A percentile compares a stretch with the other conserved stretches of the same genome.
These are phyloP conservation scores for Synergus gifuensis DNA, from an alignment of 2,888 invertebrate genomes.

Conservation along the genomic window DNA sequence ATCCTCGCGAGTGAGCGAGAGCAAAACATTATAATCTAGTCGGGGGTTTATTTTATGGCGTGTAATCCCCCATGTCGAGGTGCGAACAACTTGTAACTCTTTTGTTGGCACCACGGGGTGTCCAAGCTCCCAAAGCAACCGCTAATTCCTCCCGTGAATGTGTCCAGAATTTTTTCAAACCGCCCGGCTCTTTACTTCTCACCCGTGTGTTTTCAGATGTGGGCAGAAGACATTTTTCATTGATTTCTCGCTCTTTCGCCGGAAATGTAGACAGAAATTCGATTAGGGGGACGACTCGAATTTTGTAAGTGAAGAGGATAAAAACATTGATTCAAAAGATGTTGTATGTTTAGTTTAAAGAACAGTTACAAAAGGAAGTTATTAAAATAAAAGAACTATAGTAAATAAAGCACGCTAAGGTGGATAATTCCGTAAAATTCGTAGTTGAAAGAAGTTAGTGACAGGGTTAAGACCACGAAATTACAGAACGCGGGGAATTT, in stretches of 20 bases:
- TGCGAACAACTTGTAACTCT: conserved; percentile 76
- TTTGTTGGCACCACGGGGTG: conserved; percentile 74
- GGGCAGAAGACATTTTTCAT: conserved; percentile 38
- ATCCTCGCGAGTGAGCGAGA: conserved; percentile 50
- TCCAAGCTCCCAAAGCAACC: conserved; percentile 69
- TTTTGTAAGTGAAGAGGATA: neutral
- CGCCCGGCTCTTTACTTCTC: conserved; percentile 33
- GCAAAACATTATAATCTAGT: conserved; percentile 73
- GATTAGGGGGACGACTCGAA: neutral
- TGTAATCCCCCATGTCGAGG: conserved; percentile 75
- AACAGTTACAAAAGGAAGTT: neutral
- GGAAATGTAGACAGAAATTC: conserved; percentile 5
- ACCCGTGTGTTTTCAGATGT: conserved; percentile 27
- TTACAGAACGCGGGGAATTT: neutral
- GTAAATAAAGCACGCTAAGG: neutral
- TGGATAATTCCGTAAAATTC: neutral
- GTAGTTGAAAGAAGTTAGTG: neutral
- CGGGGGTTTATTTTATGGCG: conserved; percentile 74
- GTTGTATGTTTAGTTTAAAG: neutral
- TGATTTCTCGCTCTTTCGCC: conserved; percentile 35
- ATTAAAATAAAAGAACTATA: too few relatives aligned
- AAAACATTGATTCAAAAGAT: neutral
- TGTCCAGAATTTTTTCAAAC: conserved; percentile 19
- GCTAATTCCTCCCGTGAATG: conserved; percentile 71
- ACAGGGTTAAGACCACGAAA: neutral